A percentile compares a stretch with the other conserved stretches of the same genome.
These are phyloP conservation scores for Chionis minor DNA, from an alignment of 2,113 vertebrate species.

Conservation along the genomic window DNA sequence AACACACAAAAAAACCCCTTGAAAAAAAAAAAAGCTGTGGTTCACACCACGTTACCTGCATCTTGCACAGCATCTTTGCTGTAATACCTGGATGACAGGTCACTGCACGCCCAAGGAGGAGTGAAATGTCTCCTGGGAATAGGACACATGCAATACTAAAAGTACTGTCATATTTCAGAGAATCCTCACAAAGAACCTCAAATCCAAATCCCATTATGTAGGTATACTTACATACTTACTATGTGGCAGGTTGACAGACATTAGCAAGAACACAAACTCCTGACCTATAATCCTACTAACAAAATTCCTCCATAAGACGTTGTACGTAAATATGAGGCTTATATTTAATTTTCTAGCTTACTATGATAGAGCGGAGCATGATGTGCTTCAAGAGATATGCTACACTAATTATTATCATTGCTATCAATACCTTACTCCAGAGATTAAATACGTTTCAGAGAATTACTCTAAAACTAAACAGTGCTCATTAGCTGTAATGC, in stretches of 20 bases:
- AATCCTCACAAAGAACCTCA: neutral
- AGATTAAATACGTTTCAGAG: neutral
- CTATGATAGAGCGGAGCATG: neutral
- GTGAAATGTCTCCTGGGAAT: neutral
- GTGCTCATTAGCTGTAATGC: neutral
- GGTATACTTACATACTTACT: neutral
- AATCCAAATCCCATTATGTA: neutral
- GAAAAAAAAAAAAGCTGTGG: neutral
- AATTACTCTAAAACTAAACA: neutral
- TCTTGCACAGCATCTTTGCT: neutral
- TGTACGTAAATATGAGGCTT: neutral
- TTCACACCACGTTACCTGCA: neutral
- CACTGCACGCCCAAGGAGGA: neutral
- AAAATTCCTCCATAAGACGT: neutral
- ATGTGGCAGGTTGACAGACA: neutral
- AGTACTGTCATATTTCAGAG: neutral
- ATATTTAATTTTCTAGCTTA: neutral
- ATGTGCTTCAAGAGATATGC: neutral
- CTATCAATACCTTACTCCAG: neutral
- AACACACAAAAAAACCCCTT: neutral
- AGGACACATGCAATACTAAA: neutral
- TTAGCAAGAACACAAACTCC: neutral
- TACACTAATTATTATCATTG: neutral
- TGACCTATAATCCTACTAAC: neutral
- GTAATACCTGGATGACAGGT: neutral